Conservation (phyloP, 2,888 invertebrate genomes). For the Plusia festucae region DNA sequence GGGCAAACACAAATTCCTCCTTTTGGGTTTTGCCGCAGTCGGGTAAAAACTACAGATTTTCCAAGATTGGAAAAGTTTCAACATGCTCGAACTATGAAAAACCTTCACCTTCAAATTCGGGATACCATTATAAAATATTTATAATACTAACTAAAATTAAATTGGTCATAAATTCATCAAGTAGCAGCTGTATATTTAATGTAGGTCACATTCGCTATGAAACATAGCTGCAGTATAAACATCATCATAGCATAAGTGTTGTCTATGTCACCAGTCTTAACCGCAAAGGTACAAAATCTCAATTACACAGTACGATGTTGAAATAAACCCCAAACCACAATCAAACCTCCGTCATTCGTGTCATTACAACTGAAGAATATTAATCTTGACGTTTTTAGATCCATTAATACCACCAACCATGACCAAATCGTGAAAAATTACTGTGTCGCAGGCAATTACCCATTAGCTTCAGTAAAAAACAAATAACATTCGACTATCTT, state of each 20-base stretch:
- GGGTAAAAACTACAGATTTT: not conserved
- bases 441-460: conserved; percentile 13
- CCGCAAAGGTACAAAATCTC: conserved; percentile 43
- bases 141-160: too few relatives aligned
- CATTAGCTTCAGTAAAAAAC: conserved; percentile 34
- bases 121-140: too few relatives aligned
- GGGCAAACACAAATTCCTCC: too few relatives aligned
- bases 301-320: conserved; percentile 37
- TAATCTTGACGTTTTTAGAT: conserved; percentile 29
- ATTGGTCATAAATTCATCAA: too few relatives aligned
- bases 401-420: conserved; percentile 16
- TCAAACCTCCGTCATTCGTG: conserved; percentile 41
- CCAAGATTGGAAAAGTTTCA: too few relatives aligned
- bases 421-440: conserved; percentile 22
- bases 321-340: conserved; percentile 51
- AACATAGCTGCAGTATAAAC: conserved; percentile 20
- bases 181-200: not conserved
- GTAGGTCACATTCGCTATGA: not conserved
- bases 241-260: conserved; percentile 31
- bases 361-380: conserved; percentile 27
- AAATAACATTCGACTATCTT: conserved; percentile 6
- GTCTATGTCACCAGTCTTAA: conserved; percentile 42
- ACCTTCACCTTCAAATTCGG: too few relatives aligned
- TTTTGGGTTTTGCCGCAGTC: too few relatives aligned
- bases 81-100: too few relatives aligned